These are phyloP conservation scores for Fukomys damarensis DNA, from an alignment of 2,113 vertebrate species.

Conservation along the genomic window DNA sequence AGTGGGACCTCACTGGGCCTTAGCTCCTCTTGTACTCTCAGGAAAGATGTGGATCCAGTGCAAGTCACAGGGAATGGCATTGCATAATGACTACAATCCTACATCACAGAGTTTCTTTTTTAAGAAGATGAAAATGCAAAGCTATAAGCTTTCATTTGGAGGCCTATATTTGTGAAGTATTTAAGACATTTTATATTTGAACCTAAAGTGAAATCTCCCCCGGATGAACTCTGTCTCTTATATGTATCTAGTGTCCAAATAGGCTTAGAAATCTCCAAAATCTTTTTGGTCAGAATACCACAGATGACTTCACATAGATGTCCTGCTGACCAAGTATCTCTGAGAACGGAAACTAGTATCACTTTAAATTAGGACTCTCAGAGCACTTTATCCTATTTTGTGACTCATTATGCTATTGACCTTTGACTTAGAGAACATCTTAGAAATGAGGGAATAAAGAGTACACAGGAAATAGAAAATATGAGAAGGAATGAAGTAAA, in stretches of 20 bases:
- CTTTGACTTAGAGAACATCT: slow-evolving; percentile 51
- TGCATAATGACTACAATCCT: neutral
- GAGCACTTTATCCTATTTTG: slow-evolving; percentile 65
- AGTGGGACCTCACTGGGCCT: neutral
- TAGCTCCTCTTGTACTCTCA: neutral
- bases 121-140: neutral
- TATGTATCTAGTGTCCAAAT: neutral
- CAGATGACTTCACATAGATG: neutral
- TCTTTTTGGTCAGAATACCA: neutral
- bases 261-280: slow-evolving; percentile 39
- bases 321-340: slow-evolving; percentile 20
- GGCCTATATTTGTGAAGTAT: neutral
- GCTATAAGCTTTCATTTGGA: neutral
- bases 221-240: neutral
- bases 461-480: slow-evolving; percentile 65
- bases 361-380: slow-evolving; percentile 23
- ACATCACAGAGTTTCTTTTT: neutral
- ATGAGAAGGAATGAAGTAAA: slow-evolving; percentile 11
- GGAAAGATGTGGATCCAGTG: neutral
- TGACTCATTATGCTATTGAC: slow-evolving; percentile 68
- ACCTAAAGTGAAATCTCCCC: neutral
- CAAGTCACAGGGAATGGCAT: neutral
- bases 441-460: slow-evolving; percentile 47
- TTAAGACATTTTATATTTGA: neutral
- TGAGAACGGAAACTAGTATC: slow-evolving; percentile 68